phyloP scores from a whole-genome alignment of 2,113 vertebrate species.

The Malurus alboscapulatus region DNA sequence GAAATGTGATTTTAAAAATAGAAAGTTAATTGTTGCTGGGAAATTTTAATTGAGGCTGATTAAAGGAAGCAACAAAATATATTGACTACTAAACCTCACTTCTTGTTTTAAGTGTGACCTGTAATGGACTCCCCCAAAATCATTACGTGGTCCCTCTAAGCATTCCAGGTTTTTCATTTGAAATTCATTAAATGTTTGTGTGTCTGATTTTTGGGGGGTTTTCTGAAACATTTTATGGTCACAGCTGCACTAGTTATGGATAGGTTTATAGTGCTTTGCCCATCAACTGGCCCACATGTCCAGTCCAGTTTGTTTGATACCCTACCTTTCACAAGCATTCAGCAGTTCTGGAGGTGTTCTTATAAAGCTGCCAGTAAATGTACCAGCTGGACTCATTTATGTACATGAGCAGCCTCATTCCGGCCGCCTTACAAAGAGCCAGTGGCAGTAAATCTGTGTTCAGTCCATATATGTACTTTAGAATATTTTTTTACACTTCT shows the following conservation, averaged over 20 bases:
- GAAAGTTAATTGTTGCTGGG: slow-evolving; percentile 47
- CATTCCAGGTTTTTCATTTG: slow-evolving; percentile 60
- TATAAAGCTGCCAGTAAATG: slow-evolving; percentile 81
- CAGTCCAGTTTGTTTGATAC: slow-evolving; percentile 79
- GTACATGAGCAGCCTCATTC: slow-evolving; percentile 71
- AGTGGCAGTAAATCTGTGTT: slow-evolving; percentile 78
- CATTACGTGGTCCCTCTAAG: background rate
- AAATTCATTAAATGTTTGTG: slow-evolving; percentile 75
- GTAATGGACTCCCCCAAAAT: slow-evolving; percentile 15
- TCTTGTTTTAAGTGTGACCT: slow-evolving; percentile 64
- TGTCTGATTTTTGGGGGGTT: slow-evolving; percentile 67
- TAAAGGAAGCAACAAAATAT: slow-evolving; percentile 65
- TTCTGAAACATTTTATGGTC: slow-evolving; percentile 78
- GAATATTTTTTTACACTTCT: slow-evolving; percentile 80
- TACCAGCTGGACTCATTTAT: slow-evolving; percentile 84
- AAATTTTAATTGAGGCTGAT: slow-evolving; percentile 64
- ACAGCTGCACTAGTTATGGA: slow-evolving; percentile 82
- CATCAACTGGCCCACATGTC: slow-evolving; percentile 77
- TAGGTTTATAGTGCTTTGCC: slow-evolving; percentile 75
- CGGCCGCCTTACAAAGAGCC: slow-evolving; percentile 70
- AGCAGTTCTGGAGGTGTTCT: slow-evolving; percentile 78
- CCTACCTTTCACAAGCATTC: slow-evolving; percentile 72
- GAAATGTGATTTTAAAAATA: slow-evolving; percentile 64
- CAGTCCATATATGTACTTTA: slow-evolving; percentile 77
- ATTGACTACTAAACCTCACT: slow-evolving; percentile 52